phyloP scores from a whole-genome alignment of 2,888 invertebrate species.

The Pammene fasciana region DNA sequence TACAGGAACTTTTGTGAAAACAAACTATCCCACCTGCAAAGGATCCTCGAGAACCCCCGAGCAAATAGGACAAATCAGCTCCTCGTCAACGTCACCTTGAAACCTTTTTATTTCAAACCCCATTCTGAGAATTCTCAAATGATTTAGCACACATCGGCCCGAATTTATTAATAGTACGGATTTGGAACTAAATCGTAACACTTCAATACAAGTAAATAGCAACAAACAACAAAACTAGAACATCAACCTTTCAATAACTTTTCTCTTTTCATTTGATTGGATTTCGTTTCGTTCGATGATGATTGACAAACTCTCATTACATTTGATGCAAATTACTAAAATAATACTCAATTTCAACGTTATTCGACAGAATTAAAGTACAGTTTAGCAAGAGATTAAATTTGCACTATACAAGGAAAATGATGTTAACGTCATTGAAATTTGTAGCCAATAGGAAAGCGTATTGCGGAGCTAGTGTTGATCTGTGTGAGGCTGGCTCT shows the following conservation, averaged over 20 bases:
- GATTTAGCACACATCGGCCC: slow-evolving; percentile 57
- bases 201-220: slow-evolving; percentile 53
- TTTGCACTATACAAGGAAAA: slow-evolving; percentile 13
- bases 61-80: slow-evolving; percentile 97
- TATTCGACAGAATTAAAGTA: rapidly evolving
- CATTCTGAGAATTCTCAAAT: slow-evolving; percentile 84
- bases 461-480: no score
- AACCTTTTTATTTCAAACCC: slow-evolving; percentile 97
- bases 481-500: no score
- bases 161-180: slow-evolving; percentile 40
- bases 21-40: slow-evolving; percentile 87
- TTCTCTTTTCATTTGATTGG: slow-evolving; percentile 39
- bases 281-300: slow-evolving; percentile 8
- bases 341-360: background rate
- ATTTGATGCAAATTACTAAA: background rate
- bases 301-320: slow-evolving; percentile 28
- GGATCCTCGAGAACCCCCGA: slow-evolving; percentile 97
- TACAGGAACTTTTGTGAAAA: slow-evolving; percentile 32
- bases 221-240: slow-evolving; percentile 54
- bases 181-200: slow-evolving; percentile 42
- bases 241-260: slow-evolving; percentile 35
- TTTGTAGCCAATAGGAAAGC: no score
- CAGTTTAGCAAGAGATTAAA: background rate
- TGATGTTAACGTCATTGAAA: background rate
- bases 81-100: slow-evolving; percentile 98